Evolutionary conservation across 2,888 invertebrate species (phyloP), one percentile per base, ranked within the genome.

Genomic region (Hemaris fuciformis): DNA sequence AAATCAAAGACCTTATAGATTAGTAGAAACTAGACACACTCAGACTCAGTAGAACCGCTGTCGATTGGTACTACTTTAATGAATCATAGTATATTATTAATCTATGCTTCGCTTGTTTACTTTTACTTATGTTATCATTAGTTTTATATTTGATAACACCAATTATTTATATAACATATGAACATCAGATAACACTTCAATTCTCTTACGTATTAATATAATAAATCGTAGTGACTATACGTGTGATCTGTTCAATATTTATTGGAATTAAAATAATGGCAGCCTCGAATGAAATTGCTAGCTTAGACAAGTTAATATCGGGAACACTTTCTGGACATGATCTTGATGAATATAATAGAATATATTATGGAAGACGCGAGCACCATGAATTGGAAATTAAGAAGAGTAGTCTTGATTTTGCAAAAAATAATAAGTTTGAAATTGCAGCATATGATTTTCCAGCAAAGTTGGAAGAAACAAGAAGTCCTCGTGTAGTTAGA

Each of bases 291-390:
- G 84, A 88, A 80, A 68, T 89, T 34, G 56, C 65, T 23, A 91
- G 91, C 64, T 76, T 92, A 62, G 91, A 92, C 66, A 68, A 77
- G 69, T 70, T 91, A 34, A 71, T 91, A 64, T 62, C 72, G 27
- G 75, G 69, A 42, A 67, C 77, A 15, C 67, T 91, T 57, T 61
- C 79, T 3, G 85, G 75, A 1, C 70, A 93, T 20, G 95, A 96
- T 62, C 87, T 95, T 59, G 82, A 90, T 70, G 95, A 95, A 82
- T 95, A 95, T 34, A 95, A 95, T 74, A 94, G 96, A 69, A 94
- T 98, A 69, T 88, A 98, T 23, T 98, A 97, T 78, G 98, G 98
- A 43, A 94, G 95, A 75, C 89, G 93, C 73, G 88, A 95, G 65
- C 91, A 94, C 59, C 79, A 89, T 67, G 69, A 75, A 80, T 66